phyloP scores from a whole-genome alignment of 2,888 invertebrate species.

The Lycia hirtaria region DNA sequence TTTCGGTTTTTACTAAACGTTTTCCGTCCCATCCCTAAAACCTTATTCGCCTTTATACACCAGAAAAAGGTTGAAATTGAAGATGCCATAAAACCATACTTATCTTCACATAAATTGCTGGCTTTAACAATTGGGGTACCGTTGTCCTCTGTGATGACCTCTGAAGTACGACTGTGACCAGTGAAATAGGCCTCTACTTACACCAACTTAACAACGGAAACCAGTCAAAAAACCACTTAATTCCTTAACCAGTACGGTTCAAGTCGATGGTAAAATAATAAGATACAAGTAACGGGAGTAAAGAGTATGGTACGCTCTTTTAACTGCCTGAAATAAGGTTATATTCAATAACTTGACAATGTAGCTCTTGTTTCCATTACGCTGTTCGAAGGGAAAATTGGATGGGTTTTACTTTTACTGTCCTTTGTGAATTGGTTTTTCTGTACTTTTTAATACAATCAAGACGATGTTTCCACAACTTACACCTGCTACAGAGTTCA shows the following conservation, averaged over 20 bases:
- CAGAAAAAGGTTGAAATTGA: slow-evolving; percentile 52
- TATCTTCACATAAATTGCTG: slow-evolving; percentile 61
- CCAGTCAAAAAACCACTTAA: neutral
- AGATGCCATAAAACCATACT: slow-evolving; percentile 55
- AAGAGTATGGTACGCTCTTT: slow-evolving; percentile 24
- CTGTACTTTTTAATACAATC: slow-evolving; percentile 16
- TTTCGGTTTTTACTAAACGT: neutral
- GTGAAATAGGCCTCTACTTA: slow-evolving; percentile 27
- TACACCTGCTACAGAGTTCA: neutral
- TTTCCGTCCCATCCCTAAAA: slow-evolving; percentile 43
- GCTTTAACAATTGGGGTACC: slow-evolving; percentile 58
- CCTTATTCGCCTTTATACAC: slow-evolving; percentile 28
- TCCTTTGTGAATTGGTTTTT: slow-evolving; percentile 9
- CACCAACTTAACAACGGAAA: slow-evolving; percentile 9
- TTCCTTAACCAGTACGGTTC: neutral
- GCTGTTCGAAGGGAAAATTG: slow-evolving; percentile 26
- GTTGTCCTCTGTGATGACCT: slow-evolving; percentile 54
- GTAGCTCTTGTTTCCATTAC: slow-evolving; percentile 19
- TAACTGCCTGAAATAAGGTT: slow-evolving; percentile 31
- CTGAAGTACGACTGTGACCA: slow-evolving; percentile 50
- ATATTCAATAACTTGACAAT: slow-evolving; percentile 28
- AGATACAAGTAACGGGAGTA: slow-evolving; percentile 18
- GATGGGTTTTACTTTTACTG: slow-evolving; percentile 14
- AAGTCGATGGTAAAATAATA: neutral
- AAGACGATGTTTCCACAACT: neutral